Base-by-base conservation (phyloP, 2,113 vertebrate genomes). In the Vanacampus margaritifer region DNA sequence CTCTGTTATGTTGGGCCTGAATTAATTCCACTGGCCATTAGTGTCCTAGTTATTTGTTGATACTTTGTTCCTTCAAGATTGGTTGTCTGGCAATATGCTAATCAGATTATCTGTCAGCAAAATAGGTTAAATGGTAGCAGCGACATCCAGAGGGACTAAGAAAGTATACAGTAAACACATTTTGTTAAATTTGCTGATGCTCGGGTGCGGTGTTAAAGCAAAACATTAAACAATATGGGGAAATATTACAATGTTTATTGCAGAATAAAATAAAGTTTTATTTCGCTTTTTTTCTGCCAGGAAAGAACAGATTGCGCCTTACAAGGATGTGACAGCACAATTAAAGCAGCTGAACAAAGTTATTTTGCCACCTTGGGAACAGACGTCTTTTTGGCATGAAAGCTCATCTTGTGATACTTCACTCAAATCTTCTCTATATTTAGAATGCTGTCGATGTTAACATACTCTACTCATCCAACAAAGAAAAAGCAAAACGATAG, bases 1-100 rank as follows among this genome's bases (percentile, higher is more conserved):
- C 74, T 78, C 82, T 83, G 80, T 86, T 84, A 74, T 71, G 65
- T 71, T 58, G 75, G 72, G 72, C 77, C 46, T 74, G 79, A 84
- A 88, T 77, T 87, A 78, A 88, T 84, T 86, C 81, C 77, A 80
- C 74, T 1, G 54, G 71, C 75, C 75, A 85, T 87, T 90, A 89
- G 77, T 68, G 85, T 80, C 80, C 79, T 66, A 50, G 82, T 82
- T 86, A 81, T 80, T 78, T 75, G 79, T 76, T 79, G 78, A 85
- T 74, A 67, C 62, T 41, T 58, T 63, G 68, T 37, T 83, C 67
- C 73, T 82, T 80, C 68, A 56, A 80, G 81, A 78, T 74, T 68
- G 65, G 69, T 57, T 60, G 64, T 72, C 68, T 63, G 65, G 65
- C 64, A 65, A 35, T 76, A 70, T 72, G 76, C 62, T 76, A 81